Base-by-base conservation (phyloP, 2,888 invertebrate genomes). In the Athetis lepigone region DNA sequence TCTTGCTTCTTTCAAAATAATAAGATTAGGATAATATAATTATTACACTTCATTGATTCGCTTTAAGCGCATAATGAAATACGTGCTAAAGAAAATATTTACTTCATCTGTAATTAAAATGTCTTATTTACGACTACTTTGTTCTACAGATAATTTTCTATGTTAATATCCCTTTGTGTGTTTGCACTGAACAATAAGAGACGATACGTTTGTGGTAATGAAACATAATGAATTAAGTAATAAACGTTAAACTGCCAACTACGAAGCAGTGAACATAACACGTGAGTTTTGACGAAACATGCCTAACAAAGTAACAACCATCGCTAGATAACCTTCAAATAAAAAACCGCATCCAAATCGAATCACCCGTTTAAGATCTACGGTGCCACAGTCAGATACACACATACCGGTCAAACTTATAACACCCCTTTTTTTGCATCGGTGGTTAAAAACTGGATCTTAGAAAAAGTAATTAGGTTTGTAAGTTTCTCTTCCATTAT, bases 101-200 rank as follows among this genome's bases (percentile, higher is more conserved):
- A n/a, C 51, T 62, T 16, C n/a, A 6, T 16, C 23, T 9, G 9
- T 18, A 50, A 60, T 60, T 9, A 54, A n/a, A n/a, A 45, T 42
- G 39, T 61, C 51, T 62, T 23, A 39, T 11, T 68, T 42, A 73
- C 19, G 54, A 68, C 19, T 40, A 40, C 37, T 58, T 73, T 73
- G 73, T 73, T 39, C 51, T 16, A 36, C 27, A 64, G 29, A 70
- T 40, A 36, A 54, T 49, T 63, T 39, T 4, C 19, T 40, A 43
- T 42, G 59, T 71, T 69, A 67, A 51, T 72, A 66, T 42, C 46
- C 60, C 54, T 51, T 70, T 70, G 72, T 70, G 42, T n/a, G 36
- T 33, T 13, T 4, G 9, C 59, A 19, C 49, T 4, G 9, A 66
- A 19, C 49, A 58, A 50, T 57, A 65, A 70, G 54, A 71, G 16